Conservation (phyloP, 92 coral and sea anemone species). For the Diadumene lineata region DNA sequence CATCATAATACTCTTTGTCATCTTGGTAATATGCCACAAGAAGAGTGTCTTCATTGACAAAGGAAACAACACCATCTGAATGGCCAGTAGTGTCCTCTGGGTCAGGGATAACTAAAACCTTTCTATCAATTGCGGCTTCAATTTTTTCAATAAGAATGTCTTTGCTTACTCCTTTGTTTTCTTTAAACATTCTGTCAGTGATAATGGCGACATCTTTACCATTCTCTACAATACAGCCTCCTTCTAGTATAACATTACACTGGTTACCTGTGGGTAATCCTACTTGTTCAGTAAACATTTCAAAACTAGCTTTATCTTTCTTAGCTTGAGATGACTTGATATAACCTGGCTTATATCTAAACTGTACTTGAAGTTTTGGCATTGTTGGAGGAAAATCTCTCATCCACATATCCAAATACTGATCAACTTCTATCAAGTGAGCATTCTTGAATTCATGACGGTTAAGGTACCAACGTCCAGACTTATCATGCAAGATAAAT, state of each 20-base stretch:
- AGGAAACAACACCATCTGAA: constrained; percentile 63
- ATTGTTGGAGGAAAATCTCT: constrained; percentile 62
- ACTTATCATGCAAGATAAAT: constrained; percentile 49
- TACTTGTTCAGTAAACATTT: constrained; percentile 34
- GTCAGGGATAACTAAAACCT: constrained; percentile 44
- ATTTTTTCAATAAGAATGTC: constrained; percentile 25
- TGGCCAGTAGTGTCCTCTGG: constrained; percentile 64
- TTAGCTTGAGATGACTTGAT: constrained; percentile 48
- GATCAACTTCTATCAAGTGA: constrained; percentile 42
- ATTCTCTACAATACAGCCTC: constrained; percentile 61
- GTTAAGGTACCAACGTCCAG: constrained; percentile 37
- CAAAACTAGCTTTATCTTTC: constrained; percentile 35
- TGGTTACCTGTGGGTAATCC: constrained; percentile 37
- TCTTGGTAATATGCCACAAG: constrained; percentile 43
- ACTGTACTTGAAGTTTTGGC: constrained; percentile 55
- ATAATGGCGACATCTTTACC: constrained; percentile 53
- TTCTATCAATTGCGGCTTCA: constrained; percentile 43
- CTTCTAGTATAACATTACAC: constrained; percentile 46
- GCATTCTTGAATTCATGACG: constrained; percentile 43
- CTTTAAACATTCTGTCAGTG: constrained; percentile 49
- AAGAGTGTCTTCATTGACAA: constrained; percentile 45
- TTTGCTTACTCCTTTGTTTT: constrained; percentile 41
- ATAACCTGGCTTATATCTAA: constrained; percentile 53
- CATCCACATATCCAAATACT: constrained; percentile 59
- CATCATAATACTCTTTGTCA: constrained; percentile 42